These are phyloP conservation scores for Mimumesa dahlbomi DNA, from an alignment of 2,888 invertebrate genomes.

Conservation along the genomic window DNA sequence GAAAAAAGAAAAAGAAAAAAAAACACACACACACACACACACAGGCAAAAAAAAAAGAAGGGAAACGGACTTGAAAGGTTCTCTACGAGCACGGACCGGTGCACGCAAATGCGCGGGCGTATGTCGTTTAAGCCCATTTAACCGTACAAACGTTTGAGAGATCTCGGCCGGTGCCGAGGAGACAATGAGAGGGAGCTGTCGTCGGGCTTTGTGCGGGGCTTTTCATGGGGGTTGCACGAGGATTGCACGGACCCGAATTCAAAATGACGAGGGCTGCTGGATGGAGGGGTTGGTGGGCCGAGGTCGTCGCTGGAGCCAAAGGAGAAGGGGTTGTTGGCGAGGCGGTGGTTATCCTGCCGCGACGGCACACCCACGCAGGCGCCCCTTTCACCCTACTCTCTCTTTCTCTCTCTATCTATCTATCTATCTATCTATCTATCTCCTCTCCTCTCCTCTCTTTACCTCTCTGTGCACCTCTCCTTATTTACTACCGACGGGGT, in stretches of 20 bases:
- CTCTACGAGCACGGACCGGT: constrained; percentile 43
- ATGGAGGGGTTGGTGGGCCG: constrained; percentile 63
- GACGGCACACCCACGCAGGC: constrained; percentile 73
- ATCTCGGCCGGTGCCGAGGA: constrained; percentile 54
- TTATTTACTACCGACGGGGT: constrained; percentile 33
- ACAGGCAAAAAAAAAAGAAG: too few species aligned
- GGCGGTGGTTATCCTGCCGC: constrained; percentile 70
- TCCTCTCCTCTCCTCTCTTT: not conserved
- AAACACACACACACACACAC: not conserved
- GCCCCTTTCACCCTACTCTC: constrained; percentile 60
- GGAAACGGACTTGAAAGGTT: constrained; percentile 49
- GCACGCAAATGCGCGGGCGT: constrained; percentile 55
- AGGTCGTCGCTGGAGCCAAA: constrained; percentile 36
- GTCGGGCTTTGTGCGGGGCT: constrained; percentile 70
- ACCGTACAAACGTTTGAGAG: constrained; percentile 59
- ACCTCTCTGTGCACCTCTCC: too few species aligned
- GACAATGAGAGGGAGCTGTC: constrained; percentile 75
- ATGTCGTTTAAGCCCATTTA: constrained; percentile 66
- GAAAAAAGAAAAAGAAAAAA: constrained; percentile 5
- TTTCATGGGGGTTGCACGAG: constrained; percentile 59
- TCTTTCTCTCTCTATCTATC: too few species aligned
- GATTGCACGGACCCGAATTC: constrained; percentile 51
- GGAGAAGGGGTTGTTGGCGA: constrained; percentile 47
- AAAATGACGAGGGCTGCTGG: constrained; percentile 48
- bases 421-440: not conserved